Base-by-base conservation (phyloP, 2,888 invertebrate genomes). In the Euplagia quadripunctaria region DNA sequence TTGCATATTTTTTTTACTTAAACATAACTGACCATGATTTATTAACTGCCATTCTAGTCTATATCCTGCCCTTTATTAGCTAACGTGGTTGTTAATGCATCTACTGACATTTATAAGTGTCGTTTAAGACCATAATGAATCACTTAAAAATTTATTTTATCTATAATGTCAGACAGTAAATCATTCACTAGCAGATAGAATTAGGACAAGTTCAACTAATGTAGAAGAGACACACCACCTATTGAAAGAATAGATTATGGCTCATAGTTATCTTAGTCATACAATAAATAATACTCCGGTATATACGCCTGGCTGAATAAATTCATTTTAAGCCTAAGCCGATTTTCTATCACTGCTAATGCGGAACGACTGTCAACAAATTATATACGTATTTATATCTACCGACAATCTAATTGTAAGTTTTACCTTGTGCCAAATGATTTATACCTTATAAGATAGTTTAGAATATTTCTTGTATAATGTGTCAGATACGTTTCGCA, bases 271-370 rank as follows among this genome's bases (percentile, higher is more conserved):
- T 46, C 9, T 58, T 58, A 58, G 9, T 20, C 55, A 58, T 58
- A 20, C 1, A n/a, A 20, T 58, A 58, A 31, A 2, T 14, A 20
- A 7, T 6, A 49, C 0, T 65, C 46, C 14, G 4, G 49, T 46
- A 65, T 20, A 12, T 46, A 14, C 7, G 20, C 20, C 12, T 1
- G 65, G n/a, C 43, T 41, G 63, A 14, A 64, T n/a, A 58, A n/a
- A 16, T 64, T 46, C 66, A 66, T 71, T 66, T 66, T 61, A 46
- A 61, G 49, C 41, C 17, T 58, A 58, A 55, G 14, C 65, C 65
- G 20, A 43, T 12, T 6, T 65, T 65, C 46, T 31, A 55, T 42
- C 49, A 68, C 12, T 42, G 5, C 3, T 68, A 68, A 68, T 52
- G 20, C 9, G n/a, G n/a, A 9, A n/a, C 4, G n/a, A n/a, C n/a